Evolutionary conservation across 2,888 invertebrate species (phyloP), one percentile per base, ranked within the genome.

Genomic region (Ectropis crepuscularia): DNA sequence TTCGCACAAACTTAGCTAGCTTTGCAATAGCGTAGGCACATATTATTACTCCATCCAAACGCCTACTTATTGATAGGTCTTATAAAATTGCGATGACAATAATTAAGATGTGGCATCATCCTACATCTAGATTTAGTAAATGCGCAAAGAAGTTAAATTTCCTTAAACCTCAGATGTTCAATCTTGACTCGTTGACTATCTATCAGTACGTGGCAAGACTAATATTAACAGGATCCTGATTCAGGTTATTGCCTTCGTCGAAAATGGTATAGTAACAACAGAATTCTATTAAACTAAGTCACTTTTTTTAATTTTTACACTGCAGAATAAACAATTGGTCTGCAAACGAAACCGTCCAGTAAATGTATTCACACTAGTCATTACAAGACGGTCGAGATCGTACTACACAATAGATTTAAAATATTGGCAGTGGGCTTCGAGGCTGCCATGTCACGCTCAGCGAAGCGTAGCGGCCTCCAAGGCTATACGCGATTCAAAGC

Each of bases 391-490:
- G 64, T 54, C 50, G 58, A 67, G 62, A 67, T 65, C 57, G 61
- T 65, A 62, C 61, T 57, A 70, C 65, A 85, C 80, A 81, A 83
- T 79, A 82, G 85, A 83, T 86, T 83, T 77, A 83, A 88, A 87
- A 83, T 85, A 88, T 87, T 81, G 86, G 81, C 81, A 81, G 66
- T 78, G 81, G 81, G 79, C 76, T 75, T 75, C 74, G 78, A 79
- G 80, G 78, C 78, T 78, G 84, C 78, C 79, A 78, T 83, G 90
- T 88, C 88, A 89, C 77, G 91, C 89, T 88, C 82, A 76, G 69
- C 85, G 74, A 73, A 90, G 89, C 92, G 82, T 88, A 82, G 83
- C 79, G 81, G 81, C 86, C 84, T 86, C 86, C 90, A 91, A 91
- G 91, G 92, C 84, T 88, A 82, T 81, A 83, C 84, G 80, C 87